phyloP scores from a whole-genome alignment of 2,888 invertebrate species.

The Caprella mutica region DNA sequence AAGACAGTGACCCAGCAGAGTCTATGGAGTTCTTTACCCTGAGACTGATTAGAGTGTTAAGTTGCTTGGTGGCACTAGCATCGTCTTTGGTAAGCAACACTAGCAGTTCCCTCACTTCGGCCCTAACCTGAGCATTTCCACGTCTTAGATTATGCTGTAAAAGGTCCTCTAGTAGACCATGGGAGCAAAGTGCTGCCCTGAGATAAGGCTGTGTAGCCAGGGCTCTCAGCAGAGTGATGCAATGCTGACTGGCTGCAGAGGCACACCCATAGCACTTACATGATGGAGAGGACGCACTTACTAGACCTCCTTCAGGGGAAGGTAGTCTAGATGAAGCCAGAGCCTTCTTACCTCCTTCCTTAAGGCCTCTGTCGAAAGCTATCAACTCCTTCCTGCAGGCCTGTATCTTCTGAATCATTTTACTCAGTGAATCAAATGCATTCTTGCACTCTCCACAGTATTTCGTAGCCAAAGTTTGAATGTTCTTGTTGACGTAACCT shows the following conservation, averaged over 20 bases:
- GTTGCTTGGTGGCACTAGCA: conserved; percentile 63
- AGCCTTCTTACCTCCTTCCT: conserved; percentile 52
- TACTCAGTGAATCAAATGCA: conserved; percentile 82
- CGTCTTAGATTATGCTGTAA: conserved; percentile 80
- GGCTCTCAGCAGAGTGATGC: conserved; percentile 77
- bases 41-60: conserved; percentile 68
- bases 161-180: conserved; percentile 77
- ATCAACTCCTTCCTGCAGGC: conserved; percentile 83
- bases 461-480: conserved; percentile 82
- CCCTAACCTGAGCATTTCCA: conserved; percentile 68
- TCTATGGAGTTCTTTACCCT: conserved; percentile 53
- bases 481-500: conserved; percentile 73
- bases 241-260: conserved; percentile 83
- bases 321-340: conserved; percentile 34
- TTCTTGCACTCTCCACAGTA: conserved; percentile 90
- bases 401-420: conserved; percentile 62
- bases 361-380: conserved; percentile 62
- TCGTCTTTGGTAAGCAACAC: conserved; percentile 83
- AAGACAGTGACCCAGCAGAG: conserved; percentile 54
- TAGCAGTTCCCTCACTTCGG: conserved; percentile 75
- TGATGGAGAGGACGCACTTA: conserved; percentile 31
- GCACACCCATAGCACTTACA: conserved; percentile 50
- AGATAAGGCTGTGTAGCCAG: conserved; percentile 68
- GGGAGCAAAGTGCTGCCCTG: conserved; percentile 61
- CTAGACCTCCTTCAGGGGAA: conserved; percentile 35